Percentiles rank a stretch among this genome's conserved stretches.
These are phyloP conservation scores for Hippocampus zosterae DNA, from an alignment of 2,113 vertebrate species.

Conservation along the genomic window DNA sequence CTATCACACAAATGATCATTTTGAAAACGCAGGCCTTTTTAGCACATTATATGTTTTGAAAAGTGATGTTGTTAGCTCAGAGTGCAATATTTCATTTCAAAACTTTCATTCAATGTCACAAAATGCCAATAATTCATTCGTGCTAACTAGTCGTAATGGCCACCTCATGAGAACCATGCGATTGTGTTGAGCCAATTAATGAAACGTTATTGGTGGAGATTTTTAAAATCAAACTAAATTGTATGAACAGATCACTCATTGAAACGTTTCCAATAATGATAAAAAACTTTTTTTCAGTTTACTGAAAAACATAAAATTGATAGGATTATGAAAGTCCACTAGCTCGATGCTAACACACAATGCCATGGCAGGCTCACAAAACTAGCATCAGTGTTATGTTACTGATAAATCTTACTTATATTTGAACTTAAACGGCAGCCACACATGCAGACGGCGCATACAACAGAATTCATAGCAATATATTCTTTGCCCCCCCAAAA, in stretches of 20 bases:
- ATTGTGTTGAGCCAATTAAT: not conserved
- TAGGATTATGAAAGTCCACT: too few species aligned
- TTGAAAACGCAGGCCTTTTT: constrained; percentile 48
- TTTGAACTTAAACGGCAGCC: too few species aligned
- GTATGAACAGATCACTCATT: not conserved
- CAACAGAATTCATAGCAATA: not conserved
- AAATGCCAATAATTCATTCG: not conserved
- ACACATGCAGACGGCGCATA: too few species aligned
- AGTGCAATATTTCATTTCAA: constrained; percentile 45
- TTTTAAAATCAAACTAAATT: not conserved
- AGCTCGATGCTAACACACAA: too few species aligned
- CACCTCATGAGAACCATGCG: not conserved
- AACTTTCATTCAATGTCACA: not conserved
- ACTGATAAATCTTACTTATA: too few species aligned
- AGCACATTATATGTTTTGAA: constrained; percentile 65
- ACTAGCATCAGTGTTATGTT: too few species aligned
- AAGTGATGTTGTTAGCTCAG: constrained; percentile 56
- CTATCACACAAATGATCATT: constrained; percentile 61
- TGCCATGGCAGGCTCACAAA: too few species aligned
- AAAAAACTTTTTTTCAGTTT: too few species aligned
- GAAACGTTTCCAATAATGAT: too few species aligned
- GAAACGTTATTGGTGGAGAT: not conserved
- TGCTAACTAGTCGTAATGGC: too few species aligned
- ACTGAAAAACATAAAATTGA: too few species aligned
- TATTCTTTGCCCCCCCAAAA: not conserved